These are phyloP conservation scores for Erythrolamprus reginae DNA, from an alignment of 2,113 vertebrate species.

Conservation along the genomic window DNA sequence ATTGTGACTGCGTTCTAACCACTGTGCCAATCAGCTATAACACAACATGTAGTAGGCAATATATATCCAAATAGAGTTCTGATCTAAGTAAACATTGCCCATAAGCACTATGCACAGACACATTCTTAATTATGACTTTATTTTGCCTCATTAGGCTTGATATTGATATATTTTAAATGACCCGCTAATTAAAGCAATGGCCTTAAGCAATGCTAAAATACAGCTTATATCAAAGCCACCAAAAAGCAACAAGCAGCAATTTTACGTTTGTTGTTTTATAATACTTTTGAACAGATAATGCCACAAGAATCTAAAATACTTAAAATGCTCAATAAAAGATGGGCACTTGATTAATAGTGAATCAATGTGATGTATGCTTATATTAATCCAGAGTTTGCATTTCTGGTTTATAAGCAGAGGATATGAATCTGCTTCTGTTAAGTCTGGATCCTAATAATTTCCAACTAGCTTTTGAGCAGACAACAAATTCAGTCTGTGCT, in stretches of 20 bases:
- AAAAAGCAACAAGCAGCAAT: conserved; percentile 6
- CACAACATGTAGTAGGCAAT: conserved; percentile 13
- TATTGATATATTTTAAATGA: conserved; percentile 51
- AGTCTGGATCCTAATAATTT: not conserved
- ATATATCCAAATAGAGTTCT: conserved; percentile 13
- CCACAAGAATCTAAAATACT: not conserved
- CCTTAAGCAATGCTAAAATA: conserved; percentile 45
- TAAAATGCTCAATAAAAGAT: not conserved
- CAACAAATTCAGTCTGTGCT: not conserved
- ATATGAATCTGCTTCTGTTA: not conserved
- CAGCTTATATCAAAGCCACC: conserved; percentile 33
- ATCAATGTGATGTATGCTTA: not conserved
- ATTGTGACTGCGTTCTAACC: too few species aligned
- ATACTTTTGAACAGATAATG: not conserved
- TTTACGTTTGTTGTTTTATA: conserved; percentile 5
- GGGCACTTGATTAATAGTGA: not conserved
- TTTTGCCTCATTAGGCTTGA: conserved; percentile 54
- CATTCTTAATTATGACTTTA: conserved; percentile 44
- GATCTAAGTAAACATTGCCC: conserved; percentile 48
- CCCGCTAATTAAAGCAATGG: conserved; percentile 47
- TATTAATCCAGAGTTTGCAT: not conserved
- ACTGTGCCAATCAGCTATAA: not conserved
- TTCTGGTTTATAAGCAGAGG: not conserved
- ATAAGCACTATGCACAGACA: conserved; percentile 43
- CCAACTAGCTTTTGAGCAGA: not conserved